Evolutionary conservation across 2,888 invertebrate genomes (phyloP).

Genomic region (Furcula furcula): DNA sequence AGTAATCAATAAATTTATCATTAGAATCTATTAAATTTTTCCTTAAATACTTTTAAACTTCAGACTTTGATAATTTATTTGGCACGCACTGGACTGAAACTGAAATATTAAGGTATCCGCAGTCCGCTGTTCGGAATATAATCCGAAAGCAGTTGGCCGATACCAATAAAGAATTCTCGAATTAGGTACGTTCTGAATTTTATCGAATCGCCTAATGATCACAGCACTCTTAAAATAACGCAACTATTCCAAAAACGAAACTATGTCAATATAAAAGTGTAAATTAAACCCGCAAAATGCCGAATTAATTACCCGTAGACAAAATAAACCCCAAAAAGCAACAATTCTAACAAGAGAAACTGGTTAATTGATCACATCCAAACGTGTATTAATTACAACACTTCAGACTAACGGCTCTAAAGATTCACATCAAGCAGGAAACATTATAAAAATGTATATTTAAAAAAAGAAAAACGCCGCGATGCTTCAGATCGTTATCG

Average conservation of each 20-base stretch:
- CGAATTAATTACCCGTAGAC: constrained; percentile 11
- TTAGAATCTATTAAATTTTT: too few species aligned
- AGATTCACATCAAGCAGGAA: constrained; percentile 7
- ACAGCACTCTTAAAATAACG: too few species aligned
- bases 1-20: too few species aligned
- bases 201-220: too few species aligned
- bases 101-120: too few species aligned
- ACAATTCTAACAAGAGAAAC: constrained; percentile 8
- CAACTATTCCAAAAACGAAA: not conserved
- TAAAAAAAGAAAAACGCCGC: constrained; percentile 10
- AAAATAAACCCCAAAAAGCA: constrained; percentile 11
- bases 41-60: too few species aligned
- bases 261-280: constrained; percentile 13
- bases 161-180: too few species aligned
- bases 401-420: constrained; percentile 8
- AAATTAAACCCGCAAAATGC: constrained; percentile 9
- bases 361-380: constrained; percentile 13
- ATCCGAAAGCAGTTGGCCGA: too few species aligned
- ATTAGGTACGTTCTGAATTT: too few species aligned
- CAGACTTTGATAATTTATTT: too few species aligned
- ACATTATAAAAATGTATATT: constrained; percentile 6
- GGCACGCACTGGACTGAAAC: too few species aligned
- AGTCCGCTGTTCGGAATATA: too few species aligned
- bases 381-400: constrained; percentile 12
- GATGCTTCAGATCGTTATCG: constrained; percentile 55